Base-by-base conservation (phyloP, 2,888 invertebrate genomes). In the Hydrotaea diabolus region DNA sequence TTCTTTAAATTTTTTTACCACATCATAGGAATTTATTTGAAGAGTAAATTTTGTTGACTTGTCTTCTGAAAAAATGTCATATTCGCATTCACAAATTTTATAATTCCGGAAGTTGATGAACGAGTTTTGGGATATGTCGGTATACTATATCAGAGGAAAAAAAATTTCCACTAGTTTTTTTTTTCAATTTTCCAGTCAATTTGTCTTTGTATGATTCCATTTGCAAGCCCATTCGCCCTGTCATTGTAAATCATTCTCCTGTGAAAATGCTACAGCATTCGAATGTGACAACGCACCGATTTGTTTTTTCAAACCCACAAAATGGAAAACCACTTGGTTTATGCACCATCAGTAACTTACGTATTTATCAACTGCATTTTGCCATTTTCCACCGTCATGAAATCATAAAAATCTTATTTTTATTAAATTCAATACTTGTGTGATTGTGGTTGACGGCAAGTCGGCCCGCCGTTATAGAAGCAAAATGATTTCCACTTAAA, bases 361-460 rank as follows among this genome's bases (percentile, higher is more conserved):
- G 21, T 21, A 19, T 15, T 69, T 69, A 69, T 46, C 69, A 21
- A 13, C 46, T 5, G 43, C 43, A n/a, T 46, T 69, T 21, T 46
- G 46, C 69, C 21, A 15, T 66, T 66, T 62, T 69, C 43, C 69
- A 39, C 43, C 19, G n/a, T n/a, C n/a, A 46, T 69, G 39, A 69
- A 69, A 69, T 69, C 69, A 69, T 69, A 69, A 69, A 69, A 69
- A 39, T 55, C 23, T 39, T 66, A 53, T 76, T 72, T 75, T 72
- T 46, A 69, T 69, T 69, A 82, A 82, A 82, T 85, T 84, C 76
- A 85, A 85, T 85, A 85, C 85, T 85, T 85, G 85, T 85, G 85
- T 77, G 85, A 82, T 79, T 85, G 85, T 79, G 85, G 85, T 85
- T 85, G 71, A 77, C 36, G 62, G 57, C 64, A 46, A 21, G 36